phyloP scores from a whole-genome alignment of 2,113 vertebrate genomes.

The Laticauda laticaudata region DNA sequence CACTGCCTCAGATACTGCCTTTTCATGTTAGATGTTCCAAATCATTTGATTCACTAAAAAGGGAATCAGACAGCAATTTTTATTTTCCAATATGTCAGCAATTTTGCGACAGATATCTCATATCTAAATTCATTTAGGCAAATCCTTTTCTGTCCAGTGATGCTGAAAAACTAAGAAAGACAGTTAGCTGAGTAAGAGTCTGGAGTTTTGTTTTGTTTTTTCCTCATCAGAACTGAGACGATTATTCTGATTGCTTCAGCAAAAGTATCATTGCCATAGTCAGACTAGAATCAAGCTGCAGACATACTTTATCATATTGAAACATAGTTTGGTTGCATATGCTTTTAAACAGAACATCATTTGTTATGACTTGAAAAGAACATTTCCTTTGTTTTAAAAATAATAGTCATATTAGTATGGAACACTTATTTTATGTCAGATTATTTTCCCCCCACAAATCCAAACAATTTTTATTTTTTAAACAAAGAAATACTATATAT shows the following conservation, averaged over 20 bases:
- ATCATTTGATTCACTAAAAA: slow-evolving; percentile 47
- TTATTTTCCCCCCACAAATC: not conserved
- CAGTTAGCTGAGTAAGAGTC: slow-evolving; percentile 21
- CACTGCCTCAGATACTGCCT: slow-evolving; percentile 34
- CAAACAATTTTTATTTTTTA: not conserved
- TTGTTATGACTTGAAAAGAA: not conserved
- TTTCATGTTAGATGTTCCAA: slow-evolving; percentile 44
- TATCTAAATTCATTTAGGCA: slow-evolving; percentile 40
- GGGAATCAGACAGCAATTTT: slow-evolving; percentile 41
- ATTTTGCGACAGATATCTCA: slow-evolving; percentile 39
- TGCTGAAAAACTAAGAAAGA: slow-evolving; percentile 40
- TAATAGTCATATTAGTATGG: not conserved
- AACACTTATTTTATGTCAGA: not conserved
- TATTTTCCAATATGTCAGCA: slow-evolving; percentile 38
- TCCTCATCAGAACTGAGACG: slow-evolving; percentile 12
- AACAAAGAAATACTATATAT: not conserved
- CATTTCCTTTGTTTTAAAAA: not conserved
- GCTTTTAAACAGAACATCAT: not conserved
- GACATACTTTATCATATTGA: not conserved
- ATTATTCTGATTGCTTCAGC: slow-evolving; percentile 17
- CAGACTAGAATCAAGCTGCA: not conserved
- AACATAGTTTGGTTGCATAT: not conserved
- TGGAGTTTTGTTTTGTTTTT: no score
- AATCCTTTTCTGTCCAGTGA: slow-evolving; percentile 15
- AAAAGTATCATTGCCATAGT: slow-evolving; percentile 23